These are phyloP conservation scores for Mus spicilegus DNA, from an alignment of 2,113 vertebrate species.

Conservation along the genomic window DNA sequence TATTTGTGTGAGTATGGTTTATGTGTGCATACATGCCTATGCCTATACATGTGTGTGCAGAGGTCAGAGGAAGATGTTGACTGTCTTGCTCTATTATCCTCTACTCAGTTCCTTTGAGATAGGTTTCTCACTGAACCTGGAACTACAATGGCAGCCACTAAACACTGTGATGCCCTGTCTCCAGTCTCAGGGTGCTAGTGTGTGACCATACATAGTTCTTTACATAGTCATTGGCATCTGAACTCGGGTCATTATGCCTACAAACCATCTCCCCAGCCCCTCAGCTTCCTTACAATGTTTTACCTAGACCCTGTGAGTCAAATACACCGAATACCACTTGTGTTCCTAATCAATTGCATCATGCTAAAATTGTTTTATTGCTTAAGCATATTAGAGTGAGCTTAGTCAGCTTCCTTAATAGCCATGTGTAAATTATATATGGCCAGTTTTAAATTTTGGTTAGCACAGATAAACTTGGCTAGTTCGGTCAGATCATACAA, in stretches of 20 bases:
- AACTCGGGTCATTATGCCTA: not conserved
- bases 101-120: too few relatives aligned
- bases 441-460: constrained; percentile 53
- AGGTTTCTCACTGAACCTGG: not conserved
- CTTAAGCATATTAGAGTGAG: constrained; percentile 18
- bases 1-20: not conserved
- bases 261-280: not conserved
- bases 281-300: not conserved
- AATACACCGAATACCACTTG: not conserved
- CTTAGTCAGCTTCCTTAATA: constrained; percentile 25
- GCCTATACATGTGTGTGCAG: not conserved
- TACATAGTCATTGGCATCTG: not conserved
- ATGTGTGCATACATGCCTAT: not conserved
- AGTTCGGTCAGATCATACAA: constrained; percentile 23
- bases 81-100: not conserved
- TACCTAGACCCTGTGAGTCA: not conserved
- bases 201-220: not conserved
- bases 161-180: not conserved
- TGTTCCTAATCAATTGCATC: constrained; percentile 28
- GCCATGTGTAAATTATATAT: constrained; percentile 31
- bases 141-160: not conserved
- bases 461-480: constrained; percentile 43
- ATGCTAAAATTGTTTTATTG: constrained; percentile 23
- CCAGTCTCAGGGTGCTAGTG: not conserved
- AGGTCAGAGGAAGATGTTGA: not conserved